These are phyloP conservation scores for Platycheirus rosarum DNA, from an alignment of 2,888 invertebrate species.

Conservation along the genomic window DNA sequence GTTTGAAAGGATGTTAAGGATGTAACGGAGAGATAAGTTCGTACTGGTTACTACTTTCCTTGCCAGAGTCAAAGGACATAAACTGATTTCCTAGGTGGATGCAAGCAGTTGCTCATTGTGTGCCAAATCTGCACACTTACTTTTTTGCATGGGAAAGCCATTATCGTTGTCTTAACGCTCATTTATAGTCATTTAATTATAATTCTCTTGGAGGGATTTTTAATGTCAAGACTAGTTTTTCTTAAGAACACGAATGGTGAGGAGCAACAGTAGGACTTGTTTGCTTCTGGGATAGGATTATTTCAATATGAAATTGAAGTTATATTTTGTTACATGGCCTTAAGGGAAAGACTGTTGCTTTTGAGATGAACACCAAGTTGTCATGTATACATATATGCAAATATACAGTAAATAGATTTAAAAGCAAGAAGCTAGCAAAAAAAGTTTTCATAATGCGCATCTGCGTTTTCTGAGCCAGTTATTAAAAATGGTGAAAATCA, in stretches of 20 bases:
- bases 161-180: constrained; percentile 35
- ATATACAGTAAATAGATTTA: no score
- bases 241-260: constrained; percentile 2
- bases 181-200: constrained; percentile 38
- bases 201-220: constrained; percentile 9
- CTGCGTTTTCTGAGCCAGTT: no score
- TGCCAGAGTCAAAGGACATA: constrained; percentile 54
- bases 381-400: no score
- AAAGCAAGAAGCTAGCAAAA: no score
- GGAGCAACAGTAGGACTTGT: no score
- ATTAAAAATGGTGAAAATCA: no score
- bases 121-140: constrained; percentile 30
- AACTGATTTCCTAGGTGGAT: constrained; percentile 54
- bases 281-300: constrained; percentile 31
- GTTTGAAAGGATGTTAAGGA: constrained; percentile 1
- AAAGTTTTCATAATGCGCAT: no score
- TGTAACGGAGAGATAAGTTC: constrained; percentile 46
- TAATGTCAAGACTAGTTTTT: background rate
- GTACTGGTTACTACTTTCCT: constrained; percentile 27
- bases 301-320: constrained; percentile 8
- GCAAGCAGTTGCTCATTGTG: constrained; percentile 22
- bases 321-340: background rate
- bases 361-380: no score
- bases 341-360: no score
- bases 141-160: constrained; percentile 44